Percentiles rank a stretch among this genome's conserved stretches.
These are phyloP conservation scores for Orussus abietinus DNA, from an alignment of 1,140 invertebrate species.

Conservation along the genomic window DNA sequence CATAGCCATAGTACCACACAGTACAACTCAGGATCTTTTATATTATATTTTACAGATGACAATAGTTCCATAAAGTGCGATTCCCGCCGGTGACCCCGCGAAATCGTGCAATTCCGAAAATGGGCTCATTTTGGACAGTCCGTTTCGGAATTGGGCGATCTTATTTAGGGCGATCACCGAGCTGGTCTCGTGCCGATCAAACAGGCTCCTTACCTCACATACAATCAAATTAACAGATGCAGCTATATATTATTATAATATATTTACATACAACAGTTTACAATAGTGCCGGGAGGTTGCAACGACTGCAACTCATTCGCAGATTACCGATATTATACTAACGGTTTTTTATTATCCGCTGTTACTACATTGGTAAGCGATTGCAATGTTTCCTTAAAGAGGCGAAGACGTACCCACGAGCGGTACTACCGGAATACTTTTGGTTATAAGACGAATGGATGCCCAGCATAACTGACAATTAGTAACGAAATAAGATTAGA, in stretches of 20 bases:
- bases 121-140: constrained; percentile 1
- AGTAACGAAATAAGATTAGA: constrained; percentile 51
- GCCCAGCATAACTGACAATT: constrained; percentile 51
- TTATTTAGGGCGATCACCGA: too few species aligned
- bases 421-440: constrained; percentile 16
- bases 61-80: constrained; percentile 49
- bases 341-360: constrained; percentile 43
- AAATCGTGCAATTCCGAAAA: constrained; percentile 28
- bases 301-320: constrained; percentile 34
- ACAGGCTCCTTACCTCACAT: constrained; percentile 53
- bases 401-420: background rate
- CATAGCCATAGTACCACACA: constrained; percentile 56
- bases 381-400: constrained; percentile 27
- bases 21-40: constrained; percentile 56
- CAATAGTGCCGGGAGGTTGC: constrained; percentile 46
- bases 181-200: too few species aligned
- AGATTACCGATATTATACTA: constrained; percentile 37
- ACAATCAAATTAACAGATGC: constrained; percentile 53
- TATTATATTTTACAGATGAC: constrained; percentile 57
- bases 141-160: too few species aligned
- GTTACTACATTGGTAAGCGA: constrained; percentile 46
- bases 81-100: background rate
- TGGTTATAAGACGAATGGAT: constrained; percentile 41
- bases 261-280: constrained; percentile 51
- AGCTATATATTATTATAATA: constrained; percentile 54